Conservation (phyloP, 2,113 vertebrate species). For the Amia ocellicauda region DNA sequence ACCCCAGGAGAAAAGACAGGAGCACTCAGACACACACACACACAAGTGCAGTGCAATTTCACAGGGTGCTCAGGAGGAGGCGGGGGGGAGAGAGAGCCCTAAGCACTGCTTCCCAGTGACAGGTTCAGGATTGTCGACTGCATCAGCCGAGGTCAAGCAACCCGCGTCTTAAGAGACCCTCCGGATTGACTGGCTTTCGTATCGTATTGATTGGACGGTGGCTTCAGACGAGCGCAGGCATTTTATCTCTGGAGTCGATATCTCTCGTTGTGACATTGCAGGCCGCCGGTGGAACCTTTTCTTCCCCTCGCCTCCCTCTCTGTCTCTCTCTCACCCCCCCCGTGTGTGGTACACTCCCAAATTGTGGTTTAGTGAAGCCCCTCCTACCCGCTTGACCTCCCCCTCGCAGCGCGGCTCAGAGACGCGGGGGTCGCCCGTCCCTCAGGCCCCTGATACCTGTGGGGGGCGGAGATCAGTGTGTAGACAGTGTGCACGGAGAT, state of each 20-base stretch:
- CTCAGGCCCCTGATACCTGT: too few species aligned
- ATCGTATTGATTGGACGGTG: constrained; percentile 81
- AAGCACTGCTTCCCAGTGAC: constrained; percentile 67
- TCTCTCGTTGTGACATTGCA: constrained; percentile 82
- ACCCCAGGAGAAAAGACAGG: not conserved
- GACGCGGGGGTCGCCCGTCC: too few species aligned
- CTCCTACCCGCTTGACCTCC: too few species aligned
- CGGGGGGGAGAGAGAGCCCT: constrained; percentile 72
- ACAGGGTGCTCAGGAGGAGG: constrained; percentile 48
- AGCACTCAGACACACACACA: not conserved
- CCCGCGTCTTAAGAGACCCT: constrained; percentile 72
- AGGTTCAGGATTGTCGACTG: constrained; percentile 75
- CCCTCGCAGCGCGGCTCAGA: too few species aligned
- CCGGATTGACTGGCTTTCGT: constrained; percentile 79
- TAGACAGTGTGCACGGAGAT: too few species aligned
- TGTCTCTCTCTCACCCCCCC: not conserved
- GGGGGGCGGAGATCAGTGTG: too few species aligned
- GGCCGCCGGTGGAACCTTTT: constrained; percentile 58
- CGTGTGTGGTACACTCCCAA: too few species aligned
- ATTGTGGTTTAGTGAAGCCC: too few species aligned
- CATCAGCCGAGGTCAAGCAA: constrained; percentile 76
- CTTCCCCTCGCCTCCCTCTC: not conserved
- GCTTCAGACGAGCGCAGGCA: constrained; percentile 74
- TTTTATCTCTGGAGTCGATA: constrained; percentile 79
- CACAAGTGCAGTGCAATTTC: not conserved